Evolutionary conservation across 2,797 vertebrate genomes (phyloP), one percentile per base, ranked within the genome.

Genomic region (Gobionotothen gibberifrons): DNA sequence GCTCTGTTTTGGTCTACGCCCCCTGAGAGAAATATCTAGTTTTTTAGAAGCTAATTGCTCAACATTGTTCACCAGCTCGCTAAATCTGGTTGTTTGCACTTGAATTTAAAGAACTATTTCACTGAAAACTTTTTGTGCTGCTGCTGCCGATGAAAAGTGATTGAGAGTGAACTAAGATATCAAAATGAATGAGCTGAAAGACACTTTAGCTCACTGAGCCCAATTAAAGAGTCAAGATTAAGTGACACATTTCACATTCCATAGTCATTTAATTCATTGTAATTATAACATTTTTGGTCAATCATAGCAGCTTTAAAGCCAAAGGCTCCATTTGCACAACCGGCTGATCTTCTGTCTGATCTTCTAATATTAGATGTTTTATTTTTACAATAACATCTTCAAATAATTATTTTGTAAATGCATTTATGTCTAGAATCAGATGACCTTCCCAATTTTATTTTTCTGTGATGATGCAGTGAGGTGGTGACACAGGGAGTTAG

Each of bases 401-500:
- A 19, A 42, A 54, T 32, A 10, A 55, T 65, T 0, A 17, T 57
- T 5, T 14, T 16, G 4, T 9, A 5, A 43, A 61, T 21, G 46
- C 3, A 66, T 46, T 19, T 17, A 16, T 10, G 51, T 39, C 13
- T 46, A 16, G 15, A 74, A 43, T 64, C 11, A 47, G 3, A 22
- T 53, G 0, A 32, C 36, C n/a, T 4, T 32, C 0, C 1, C 16
- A 59, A 21, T 29, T 21, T 5, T 62, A 15, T 54, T 10, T 6
- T 9, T 81, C 53, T 11, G 13, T 14, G 17, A 46, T 43, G 69
- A 59, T 61, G 58, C 39, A 74, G 48, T 39, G 39, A 55, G 19
- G 15, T 17, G n/a, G 14, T 44, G 19, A 66, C 51, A 22, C 46
- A 46, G 11, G 14, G 21, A 46, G 17, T 63, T 48, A 16, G 55